Conservation (phyloP, 2,888 invertebrate genomes). For the Metallyticus violacea region DNA sequence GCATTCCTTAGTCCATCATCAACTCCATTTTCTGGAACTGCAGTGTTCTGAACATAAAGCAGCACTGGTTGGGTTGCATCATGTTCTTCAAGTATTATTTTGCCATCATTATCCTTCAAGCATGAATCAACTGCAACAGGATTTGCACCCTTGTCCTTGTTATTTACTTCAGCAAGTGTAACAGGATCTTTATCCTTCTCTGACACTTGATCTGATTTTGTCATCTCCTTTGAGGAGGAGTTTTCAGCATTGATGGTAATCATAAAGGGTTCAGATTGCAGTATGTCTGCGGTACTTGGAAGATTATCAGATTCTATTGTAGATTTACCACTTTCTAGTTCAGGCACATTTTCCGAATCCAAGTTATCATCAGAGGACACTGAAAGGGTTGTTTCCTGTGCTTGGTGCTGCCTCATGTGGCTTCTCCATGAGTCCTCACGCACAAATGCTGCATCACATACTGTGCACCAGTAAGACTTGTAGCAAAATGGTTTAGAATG, state of each 20-base stretch:
- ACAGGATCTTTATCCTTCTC: background rate
- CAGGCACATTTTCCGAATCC: background rate
- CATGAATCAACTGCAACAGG: background rate
- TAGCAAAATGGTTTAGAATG: slow-evolving; percentile 36
- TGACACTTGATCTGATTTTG: background rate
- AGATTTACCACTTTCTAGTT: background rate
- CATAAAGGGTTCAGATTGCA: background rate
- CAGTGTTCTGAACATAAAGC: slow-evolving; percentile 20
- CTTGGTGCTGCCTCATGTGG: slow-evolving; percentile 44
- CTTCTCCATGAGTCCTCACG: slow-evolving; percentile 47
- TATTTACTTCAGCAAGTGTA: background rate
- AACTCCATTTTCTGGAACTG: background rate
- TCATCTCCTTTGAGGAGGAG: background rate
- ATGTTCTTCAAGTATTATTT: background rate
- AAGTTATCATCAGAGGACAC: background rate
- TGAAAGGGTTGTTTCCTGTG: background rate
- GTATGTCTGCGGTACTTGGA: background rate
- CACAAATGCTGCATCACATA: slow-evolving; percentile 45
- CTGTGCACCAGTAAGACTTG: slow-evolving; percentile 42
- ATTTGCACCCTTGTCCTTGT: background rate
- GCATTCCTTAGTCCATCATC: slow-evolving; percentile 20
- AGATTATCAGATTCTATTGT: background rate
- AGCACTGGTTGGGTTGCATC: slow-evolving; percentile 14
- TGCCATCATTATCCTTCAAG: background rate
- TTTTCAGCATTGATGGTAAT: background rate